Evolutionary conservation across 2,888 invertebrate genomes (phyloP), one percentile per base, ranked within the genome.

Genomic region (Brachynemurus nebulosus): DNA sequence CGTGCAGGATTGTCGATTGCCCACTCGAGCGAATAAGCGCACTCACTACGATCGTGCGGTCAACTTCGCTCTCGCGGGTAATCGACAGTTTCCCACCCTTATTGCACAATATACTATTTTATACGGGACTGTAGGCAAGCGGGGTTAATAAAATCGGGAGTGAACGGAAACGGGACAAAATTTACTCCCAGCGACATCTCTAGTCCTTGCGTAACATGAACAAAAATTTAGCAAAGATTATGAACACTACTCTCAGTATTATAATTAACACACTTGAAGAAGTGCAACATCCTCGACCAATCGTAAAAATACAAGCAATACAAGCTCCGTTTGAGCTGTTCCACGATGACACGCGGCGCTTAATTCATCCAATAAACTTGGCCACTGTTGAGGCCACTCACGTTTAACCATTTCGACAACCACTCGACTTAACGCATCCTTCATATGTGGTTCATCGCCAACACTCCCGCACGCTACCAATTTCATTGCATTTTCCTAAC

Each of bases 351-450:
- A 88, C 1, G 89, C 81, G 54, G 80, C 78, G 47, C 86, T 84
- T 2, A 95, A 69, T 61, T 93, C 92, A 0, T 76, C 69, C 21
- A 95, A 63, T 23, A 96, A 63, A 0, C 85, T 78, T 0, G 90
- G 86, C 95, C 95, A 96, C 51, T 93, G 88, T 59, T 95, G 95
- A 0, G 96, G 96, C 96, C 95, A 96, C 61, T 95, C 95, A 8
- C 95, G 72, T 59, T 95, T 95, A 43, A 91, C 85, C 81, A 96
- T 91, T 67, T 96, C 95, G 0, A 96, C 95, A 43, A 95, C 79
- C n/a, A 93, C 84, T 39, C 92, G 73, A 11, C 91, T 85, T 3
- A 88, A 62, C 2, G 85, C 89, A 61, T 89, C 86, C 62, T 89
- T 88, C 53, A 89, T 74, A 56, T 86, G 86, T 9, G 77, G 75